Base-by-base conservation (phyloP, 2,888 invertebrate genomes). In the Xanthorhoe designata region DNA sequence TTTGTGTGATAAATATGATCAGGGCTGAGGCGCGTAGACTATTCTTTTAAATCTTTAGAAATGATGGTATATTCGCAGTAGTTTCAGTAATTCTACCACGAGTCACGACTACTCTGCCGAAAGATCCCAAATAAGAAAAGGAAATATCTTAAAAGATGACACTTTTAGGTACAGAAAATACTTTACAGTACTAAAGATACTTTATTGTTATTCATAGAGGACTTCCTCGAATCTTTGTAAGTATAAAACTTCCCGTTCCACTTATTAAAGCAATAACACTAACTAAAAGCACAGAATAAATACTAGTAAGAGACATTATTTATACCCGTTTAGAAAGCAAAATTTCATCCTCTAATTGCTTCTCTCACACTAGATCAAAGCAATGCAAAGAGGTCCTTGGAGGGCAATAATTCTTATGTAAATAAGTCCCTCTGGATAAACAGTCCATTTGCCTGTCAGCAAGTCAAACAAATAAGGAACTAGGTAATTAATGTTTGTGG, bases 381-480 rank as follows among this genome's bases (percentile, higher is more conserved):
- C 58, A 66, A 53, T 19, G 53, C 55, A 61, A 70, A 66, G 53
- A 58, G 66, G 61, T 62, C 64, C 64, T 59, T 32, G 10, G 60
- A 64, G 66, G 60, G 64, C 65, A 63, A 64, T 68, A 66, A 70
- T 63, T 71, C 64, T 66, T 47, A 63, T 62, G 60, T 69, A 69
- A 71, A 69, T 69, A 61, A 68, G 62, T 66, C 66, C 54, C 66
- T 59, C 19, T 51, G 63, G 63, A 69, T 66, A 62, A 68, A 58
- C 68, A 56, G 59, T 60, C 63, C 71, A 70, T 75, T 76, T 73
- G 68, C 56, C 68, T 73, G 74, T 73, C 75, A 73, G 58, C 75
- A 69, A 70, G 53, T 67, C 69, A 72, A 73, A 72, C 69, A 74
- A 76, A 73, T 73, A 75, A 73, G 71, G 70, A 68, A 67, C 68